Percentiles rank a stretch among this genome's conserved stretches.
phyloP scores from a whole-genome alignment of 1,140 invertebrate species.

The Formica selysi region DNA sequence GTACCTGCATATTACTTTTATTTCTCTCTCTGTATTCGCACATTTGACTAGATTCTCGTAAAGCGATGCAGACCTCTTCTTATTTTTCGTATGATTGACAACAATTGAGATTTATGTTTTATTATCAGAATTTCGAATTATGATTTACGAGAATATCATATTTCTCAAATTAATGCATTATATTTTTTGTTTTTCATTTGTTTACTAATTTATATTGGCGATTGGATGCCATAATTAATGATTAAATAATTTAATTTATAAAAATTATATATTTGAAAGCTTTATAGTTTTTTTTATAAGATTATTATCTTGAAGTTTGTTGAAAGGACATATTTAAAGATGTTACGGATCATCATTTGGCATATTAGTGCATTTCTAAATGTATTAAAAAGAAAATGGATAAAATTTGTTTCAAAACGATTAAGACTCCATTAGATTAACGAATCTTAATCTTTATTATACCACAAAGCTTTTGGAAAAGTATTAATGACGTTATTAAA shows the following conservation, averaged over 20 bases:
- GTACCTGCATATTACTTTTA: conserved; percentile 28
- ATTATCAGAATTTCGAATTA: conserved; percentile 26
- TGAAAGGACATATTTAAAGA: conserved; percentile 39
- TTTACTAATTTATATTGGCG: conserved; percentile 51
- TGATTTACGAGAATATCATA: neutral
- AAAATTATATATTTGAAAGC: conserved; percentile 53
- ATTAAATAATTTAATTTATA: conserved; percentile 61
- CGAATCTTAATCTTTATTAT: neutral
- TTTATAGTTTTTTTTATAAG: conserved; percentile 25
- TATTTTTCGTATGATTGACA: conserved; percentile 17
- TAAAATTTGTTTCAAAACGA: neutral
- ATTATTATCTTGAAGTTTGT: conserved; percentile 52
- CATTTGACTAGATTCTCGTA: neutral
- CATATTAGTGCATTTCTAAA: conserved; percentile 44
- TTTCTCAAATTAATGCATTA: conserved; percentile 13
- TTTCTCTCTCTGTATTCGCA: conserved; percentile 19
- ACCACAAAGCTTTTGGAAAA: neutral
- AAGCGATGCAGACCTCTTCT: neutral
- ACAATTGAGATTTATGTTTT: conserved; percentile 12
- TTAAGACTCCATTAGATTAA: neutral
- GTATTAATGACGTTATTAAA: conserved; percentile 5
- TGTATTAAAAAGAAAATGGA: conserved; percentile 10
- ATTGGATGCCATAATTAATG: conserved; percentile 16
- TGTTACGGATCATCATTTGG: conserved; percentile 40
- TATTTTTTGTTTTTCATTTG: neutral